Base-by-base conservation (phyloP, 2,888 invertebrate genomes). In the Andrena minutula region DNA sequence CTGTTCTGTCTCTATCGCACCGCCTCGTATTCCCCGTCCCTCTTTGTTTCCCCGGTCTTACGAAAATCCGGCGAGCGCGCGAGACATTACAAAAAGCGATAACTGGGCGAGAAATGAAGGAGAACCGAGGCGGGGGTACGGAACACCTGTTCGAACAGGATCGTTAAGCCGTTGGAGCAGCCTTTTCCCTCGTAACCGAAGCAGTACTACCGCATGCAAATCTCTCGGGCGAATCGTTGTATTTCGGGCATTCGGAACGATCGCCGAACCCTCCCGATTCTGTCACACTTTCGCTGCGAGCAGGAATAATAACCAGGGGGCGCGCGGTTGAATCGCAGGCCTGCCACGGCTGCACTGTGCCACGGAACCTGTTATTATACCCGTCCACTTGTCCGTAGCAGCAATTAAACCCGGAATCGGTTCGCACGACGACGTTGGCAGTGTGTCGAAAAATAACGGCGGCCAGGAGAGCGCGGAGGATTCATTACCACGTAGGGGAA, bases 361-460 rank as follows among this genome's bases (percentile, higher is more conserved):
- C 51, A 28, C 20, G 58, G 32, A 61, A 70, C 63, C 76, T 58
- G 69, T 75, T 76, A 70, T 68, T 69, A 41, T 71, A 41, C 73
- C 58, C 74, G 60, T 75, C 58, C 76, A 41, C 68, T 79, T 68
- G 75, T 63, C 60, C 51, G 69, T 51, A 26, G 32, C 26, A 26
- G 51, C 47, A 66, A 81, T 85, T 79, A 79, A 58, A 70, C 28
- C 65, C 72, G 71, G 56, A 69, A 81, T 65, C 71, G 41, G 49
- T 61, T 58, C 66, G 77, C 56, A 68, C 58, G 30, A 30, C n/a
- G 76, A 76, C 58, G 28, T 20, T 47, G 63, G 12, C 58, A 16
- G 56, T 63, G 72, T 51, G 74, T 79, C 41, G 79, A 77, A 84
- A 86, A 84, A 83, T 84, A 86, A 75, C 75, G 49, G 70, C 70